Conservation (phyloP, 2,888 invertebrate species). For the Tupiocoris notatus region DNA sequence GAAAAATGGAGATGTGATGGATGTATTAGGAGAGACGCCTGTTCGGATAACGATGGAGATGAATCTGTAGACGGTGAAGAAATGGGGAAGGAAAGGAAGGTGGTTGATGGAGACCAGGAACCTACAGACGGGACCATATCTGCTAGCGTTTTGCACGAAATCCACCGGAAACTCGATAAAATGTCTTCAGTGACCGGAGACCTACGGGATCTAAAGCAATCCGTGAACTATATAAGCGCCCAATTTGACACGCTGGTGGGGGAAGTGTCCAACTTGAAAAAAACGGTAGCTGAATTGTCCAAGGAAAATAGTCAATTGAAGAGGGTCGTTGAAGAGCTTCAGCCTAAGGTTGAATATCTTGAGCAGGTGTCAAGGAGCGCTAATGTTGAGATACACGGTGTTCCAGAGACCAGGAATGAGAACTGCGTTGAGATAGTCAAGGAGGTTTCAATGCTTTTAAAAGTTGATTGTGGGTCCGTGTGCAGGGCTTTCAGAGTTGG, state of each 20-base stretch:
- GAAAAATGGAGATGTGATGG: background rate
- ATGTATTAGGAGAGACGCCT: background rate
- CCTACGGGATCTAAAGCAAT: background rate
- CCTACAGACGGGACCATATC: background rate
- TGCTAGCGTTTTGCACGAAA: background rate
- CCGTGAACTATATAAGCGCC: background rate
- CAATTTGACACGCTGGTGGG: background rate
- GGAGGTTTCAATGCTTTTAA: background rate
- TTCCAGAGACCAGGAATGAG: slow-evolving; percentile 1
- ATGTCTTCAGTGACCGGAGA: background rate
- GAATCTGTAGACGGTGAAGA: background rate
- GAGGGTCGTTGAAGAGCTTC: background rate
- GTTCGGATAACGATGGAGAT: background rate
- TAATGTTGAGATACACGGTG: background rate
- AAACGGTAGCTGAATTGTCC: background rate
- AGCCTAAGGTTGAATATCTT: background rate
- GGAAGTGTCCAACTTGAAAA: background rate
- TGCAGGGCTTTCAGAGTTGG: background rate
- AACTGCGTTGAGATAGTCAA: background rate
- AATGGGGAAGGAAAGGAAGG: background rate
- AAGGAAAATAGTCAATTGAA: background rate
- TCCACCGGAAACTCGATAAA: background rate
- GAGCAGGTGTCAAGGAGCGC: background rate
- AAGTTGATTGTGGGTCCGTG: background rate
- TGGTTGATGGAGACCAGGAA: no score